Evolutionary conservation across 1,140 invertebrate genomes (phyloP).

Genomic region (Contarinia nasturtii): DNA sequence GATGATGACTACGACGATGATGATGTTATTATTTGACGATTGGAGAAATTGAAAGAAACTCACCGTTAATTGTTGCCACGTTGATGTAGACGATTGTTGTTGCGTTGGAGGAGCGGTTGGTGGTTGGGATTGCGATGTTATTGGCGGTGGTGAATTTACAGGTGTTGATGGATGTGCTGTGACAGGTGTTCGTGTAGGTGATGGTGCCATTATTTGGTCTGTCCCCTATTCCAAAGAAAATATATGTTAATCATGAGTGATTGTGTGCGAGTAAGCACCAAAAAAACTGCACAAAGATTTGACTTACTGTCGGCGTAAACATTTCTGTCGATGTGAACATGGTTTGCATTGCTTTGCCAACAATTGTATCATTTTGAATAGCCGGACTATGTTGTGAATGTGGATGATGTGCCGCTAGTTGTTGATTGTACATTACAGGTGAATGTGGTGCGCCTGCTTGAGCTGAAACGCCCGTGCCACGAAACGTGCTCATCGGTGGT

Average conservation of each 20-base stretch:
- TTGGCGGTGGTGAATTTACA: conserved; percentile 66
- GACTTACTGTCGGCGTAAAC: conserved; percentile 45
- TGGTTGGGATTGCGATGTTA: conserved; percentile 33
- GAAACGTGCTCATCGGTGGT: conserved; percentile 87
- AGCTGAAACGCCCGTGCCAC: conserved; percentile 34
- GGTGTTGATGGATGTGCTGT: conserved; percentile 79
- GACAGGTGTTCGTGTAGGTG: conserved; percentile 5
- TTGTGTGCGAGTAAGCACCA: background rate
- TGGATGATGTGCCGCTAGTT: conserved; percentile 22
- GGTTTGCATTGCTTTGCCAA: conserved; percentile 65
- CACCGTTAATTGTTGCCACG: conserved; percentile 20
- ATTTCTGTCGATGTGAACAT: conserved; percentile 70
- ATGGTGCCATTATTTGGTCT: no score
- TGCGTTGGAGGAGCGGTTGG: conserved; percentile 29
- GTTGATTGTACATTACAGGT: conserved; percentile 24
- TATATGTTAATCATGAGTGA: background rate
- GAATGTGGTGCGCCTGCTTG: conserved; percentile 27
- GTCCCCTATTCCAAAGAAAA: no score
- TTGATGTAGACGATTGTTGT: conserved; percentile 23
- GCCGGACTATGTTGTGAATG: conserved; percentile 19
- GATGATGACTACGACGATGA: no score
- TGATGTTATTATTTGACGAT: no score
- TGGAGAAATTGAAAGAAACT: conserved; percentile 14
- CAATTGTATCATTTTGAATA: conserved; percentile 40
- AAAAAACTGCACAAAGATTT: no score